phyloP scores from a whole-genome alignment of 2,113 vertebrate species.

The Cyphomyrus discorhynchus region DNA sequence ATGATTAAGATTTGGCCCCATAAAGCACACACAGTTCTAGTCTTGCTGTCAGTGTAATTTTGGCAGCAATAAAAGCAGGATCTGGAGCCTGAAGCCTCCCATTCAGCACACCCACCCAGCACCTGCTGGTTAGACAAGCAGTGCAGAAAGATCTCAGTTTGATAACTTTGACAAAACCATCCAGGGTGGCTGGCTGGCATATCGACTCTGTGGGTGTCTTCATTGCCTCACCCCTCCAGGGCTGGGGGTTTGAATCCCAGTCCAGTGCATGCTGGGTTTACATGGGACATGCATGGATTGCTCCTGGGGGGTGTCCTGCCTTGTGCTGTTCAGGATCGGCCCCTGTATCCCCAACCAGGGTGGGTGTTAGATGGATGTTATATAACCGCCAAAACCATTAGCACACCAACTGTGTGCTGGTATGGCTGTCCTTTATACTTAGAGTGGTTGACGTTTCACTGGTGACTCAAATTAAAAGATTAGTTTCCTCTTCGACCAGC shows the following conservation, averaged over 20 bases:
- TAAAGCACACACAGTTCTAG: not conserved
- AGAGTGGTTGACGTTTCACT: not conserved
- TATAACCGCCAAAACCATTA: not conserved
- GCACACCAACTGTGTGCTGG: not conserved
- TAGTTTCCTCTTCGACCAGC: not conserved
- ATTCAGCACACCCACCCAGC: not conserved
- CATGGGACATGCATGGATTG: not conserved
- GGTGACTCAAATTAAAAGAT: not conserved
- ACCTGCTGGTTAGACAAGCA: not conserved
- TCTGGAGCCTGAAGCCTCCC: slow-evolving; percentile 2
- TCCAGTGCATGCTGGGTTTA: not conserved
- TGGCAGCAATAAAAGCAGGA: not conserved
- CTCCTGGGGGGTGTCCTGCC: not conserved
- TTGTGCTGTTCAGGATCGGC: not conserved
- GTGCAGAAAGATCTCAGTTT: not conserved
- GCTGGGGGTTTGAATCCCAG: not conserved
- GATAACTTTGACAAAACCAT: not conserved
- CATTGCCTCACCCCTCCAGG: not conserved
- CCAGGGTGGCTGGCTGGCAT: not conserved
- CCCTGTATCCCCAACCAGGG: not conserved
- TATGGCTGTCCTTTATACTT: not conserved
- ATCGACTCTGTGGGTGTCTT: not conserved
- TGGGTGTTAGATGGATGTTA: not conserved
- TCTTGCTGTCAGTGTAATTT: not conserved
- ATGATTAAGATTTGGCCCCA: not conserved